Conservation (phyloP, 1,140 invertebrate genomes). For the Drosophila pandora region DNA sequence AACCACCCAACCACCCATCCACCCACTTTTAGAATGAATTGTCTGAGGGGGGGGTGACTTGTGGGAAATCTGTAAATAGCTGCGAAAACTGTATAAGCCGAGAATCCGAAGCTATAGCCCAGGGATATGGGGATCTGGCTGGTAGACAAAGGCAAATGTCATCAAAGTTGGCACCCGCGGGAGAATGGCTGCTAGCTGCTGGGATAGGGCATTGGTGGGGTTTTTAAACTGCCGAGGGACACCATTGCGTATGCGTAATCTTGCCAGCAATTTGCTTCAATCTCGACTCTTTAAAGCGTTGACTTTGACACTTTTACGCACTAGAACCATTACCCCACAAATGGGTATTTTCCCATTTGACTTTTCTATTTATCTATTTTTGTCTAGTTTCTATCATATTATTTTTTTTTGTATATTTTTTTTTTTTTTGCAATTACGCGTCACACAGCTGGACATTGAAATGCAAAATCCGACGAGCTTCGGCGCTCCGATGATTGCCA, state of each 20-base stretch:
- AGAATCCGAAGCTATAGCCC: conserved; percentile 28
- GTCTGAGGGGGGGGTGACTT: conserved; percentile 50
- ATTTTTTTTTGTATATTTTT: conserved; percentile 24
- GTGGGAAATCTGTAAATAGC: conserved; percentile 82
- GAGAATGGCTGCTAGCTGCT: conserved; percentile 26
- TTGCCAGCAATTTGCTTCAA: conserved; percentile 40
- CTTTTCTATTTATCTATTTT: conserved; percentile 3
- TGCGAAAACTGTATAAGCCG: conserved; percentile 71
- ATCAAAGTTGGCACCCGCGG: conserved; percentile 61
- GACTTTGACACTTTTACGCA: conserved; percentile 50
- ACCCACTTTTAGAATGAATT: conserved; percentile 23
- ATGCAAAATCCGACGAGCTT: conserved; percentile 24
- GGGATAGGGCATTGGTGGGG: background rate
- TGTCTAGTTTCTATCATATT: conserved; percentile 9
- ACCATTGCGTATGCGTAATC: conserved; percentile 71
- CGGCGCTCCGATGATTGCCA: conserved; percentile 58
- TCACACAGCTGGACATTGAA: conserved; percentile 70
- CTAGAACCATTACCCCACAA: background rate
- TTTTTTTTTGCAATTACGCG: conserved; percentile 64
- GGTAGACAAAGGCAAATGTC: conserved; percentile 48
- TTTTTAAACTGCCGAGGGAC: conserved; percentile 40
- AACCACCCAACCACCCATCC: conserved; percentile 3
- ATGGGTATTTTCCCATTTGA: conserved; percentile 11
- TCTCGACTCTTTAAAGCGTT: conserved; percentile 47
- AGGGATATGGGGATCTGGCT: conserved; percentile 20